Evolutionary conservation across 2,888 invertebrate species (phyloP).

Genomic region (Drosophila austrosaltans): DNA sequence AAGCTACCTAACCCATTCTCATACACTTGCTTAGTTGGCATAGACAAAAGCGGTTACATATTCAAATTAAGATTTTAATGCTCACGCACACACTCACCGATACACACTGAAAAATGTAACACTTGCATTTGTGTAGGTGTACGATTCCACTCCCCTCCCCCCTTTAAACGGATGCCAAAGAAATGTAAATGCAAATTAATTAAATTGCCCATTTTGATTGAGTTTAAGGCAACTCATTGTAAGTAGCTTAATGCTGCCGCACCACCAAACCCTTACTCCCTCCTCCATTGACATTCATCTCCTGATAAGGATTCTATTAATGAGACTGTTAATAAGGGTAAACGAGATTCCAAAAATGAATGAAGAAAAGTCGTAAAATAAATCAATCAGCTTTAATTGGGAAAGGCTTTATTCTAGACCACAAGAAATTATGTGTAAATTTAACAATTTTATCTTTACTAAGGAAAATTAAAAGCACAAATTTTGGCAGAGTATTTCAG

Average conservation of each 20-base stretch:
- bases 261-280: not conserved
- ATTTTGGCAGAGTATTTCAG: no score
- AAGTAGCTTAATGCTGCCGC: slow-evolving; percentile 48
- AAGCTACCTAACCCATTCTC: slow-evolving; percentile 27
- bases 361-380: slow-evolving; percentile 2
- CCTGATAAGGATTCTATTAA: slow-evolving; percentile 10
- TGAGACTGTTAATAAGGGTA: slow-evolving; percentile 15
- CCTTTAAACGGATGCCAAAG: slow-evolving; percentile 29
- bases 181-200: slow-evolving; percentile 66
- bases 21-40: slow-evolving; percentile 39
- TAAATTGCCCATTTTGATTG: slow-evolving; percentile 50
- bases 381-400: slow-evolving; percentile 7
- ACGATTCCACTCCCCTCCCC: not conserved
- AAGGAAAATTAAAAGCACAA: no score
- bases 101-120: slow-evolving; percentile 13
- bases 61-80: slow-evolving; percentile 77
- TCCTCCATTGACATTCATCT: not conserved
- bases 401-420: not conserved
- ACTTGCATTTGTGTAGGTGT: no score
- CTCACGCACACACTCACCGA: slow-evolving; percentile 31
- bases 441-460: no score
- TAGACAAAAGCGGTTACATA: slow-evolving; percentile 73
- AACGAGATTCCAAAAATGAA: not conserved
- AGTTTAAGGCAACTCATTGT: slow-evolving; percentile 26
- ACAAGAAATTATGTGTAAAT: not conserved